Base-by-base conservation (phyloP, 2,113 vertebrate species). In the Coryphaenoides rupestris region DNA sequence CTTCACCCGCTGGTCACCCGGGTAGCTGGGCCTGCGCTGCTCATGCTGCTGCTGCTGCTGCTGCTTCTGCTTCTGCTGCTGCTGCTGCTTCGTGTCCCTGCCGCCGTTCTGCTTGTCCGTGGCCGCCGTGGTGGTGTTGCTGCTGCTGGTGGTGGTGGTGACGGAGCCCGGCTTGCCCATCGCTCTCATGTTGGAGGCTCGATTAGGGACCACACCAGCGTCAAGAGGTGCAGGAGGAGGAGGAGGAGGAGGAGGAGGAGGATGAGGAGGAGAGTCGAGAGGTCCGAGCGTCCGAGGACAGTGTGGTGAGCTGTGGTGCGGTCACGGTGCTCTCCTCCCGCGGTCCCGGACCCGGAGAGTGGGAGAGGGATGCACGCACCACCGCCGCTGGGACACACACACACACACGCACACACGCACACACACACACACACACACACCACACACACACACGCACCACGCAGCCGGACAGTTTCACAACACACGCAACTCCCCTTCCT, bases 11-110 rank as follows among this genome's bases (percentile, higher is more conserved):
- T 89, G 91, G 55, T 93, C 92, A 0, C 85, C 91, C 10, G 92
- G 89, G 0, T 89, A 93, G 75, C 91, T 93, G 63, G 90, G 87
- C 83, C 90, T 83, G 72, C 90, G 75, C 69, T 87, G n/a, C n/a
- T 79, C 74, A 67, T 58, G 80, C 87, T 86, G 73, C 89, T n/a
- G n/a, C n/a, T 84, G 85, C 33, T 12, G 33, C n/a, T n/a, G n/a
- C n/a, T n/a, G n/a, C n/a, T 89, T 84, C 53, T 75, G 84, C 74
- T 89, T 89, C 26, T n/a, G 26, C 24, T 47, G 40, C 24, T 19
- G 9, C 24, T 15, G 26, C 45, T 22, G 28, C n/a, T 87, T 79
- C 74, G 66, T 58, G 80, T 88, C 86, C 73, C 89, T 84, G 85
- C 33, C 85, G 85, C 33, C 33, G 33, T 89, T 84, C 53, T 75